phyloP scores from a whole-genome alignment of 1,140 invertebrate genomes.

The Apis cerana region DNA sequence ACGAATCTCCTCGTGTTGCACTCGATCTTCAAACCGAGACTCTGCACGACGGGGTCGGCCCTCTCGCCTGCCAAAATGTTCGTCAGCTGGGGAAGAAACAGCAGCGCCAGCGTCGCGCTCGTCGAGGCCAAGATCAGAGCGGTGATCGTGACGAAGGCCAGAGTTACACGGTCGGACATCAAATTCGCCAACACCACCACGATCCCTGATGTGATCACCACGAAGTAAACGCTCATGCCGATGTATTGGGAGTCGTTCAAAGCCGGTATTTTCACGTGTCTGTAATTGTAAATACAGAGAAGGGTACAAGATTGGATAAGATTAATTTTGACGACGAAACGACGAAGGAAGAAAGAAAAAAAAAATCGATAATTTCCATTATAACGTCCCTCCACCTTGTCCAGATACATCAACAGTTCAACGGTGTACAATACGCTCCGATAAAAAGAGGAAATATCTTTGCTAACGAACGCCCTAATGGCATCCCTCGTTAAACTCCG shows the following conservation, averaged over 20 bases:
- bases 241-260: slow-evolving; percentile 99
- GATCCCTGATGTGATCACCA: slow-evolving; percentile 92
- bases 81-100: slow-evolving; percentile 93
- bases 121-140: slow-evolving; percentile 92
- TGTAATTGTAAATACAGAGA: slow-evolving; percentile 50
- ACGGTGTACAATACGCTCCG: not conserved
- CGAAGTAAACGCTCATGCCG: slow-evolving; percentile 95
- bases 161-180: slow-evolving; percentile 90
- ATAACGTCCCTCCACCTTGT: not conserved
- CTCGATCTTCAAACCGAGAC: slow-evolving; percentile 93
- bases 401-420: not conserved
- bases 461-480: slow-evolving; percentile 46
- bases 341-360: not conserved
- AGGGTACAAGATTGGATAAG: not conserved
- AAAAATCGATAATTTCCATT: not conserved
- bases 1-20: slow-evolving; percentile 91
- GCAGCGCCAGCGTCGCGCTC: slow-evolving; percentile 91
- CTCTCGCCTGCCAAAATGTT: slow-evolving; percentile 85
- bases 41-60: slow-evolving; percentile 91
- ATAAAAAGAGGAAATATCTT: slow-evolving; percentile 26
- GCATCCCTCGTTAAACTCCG: slow-evolving; percentile 42
- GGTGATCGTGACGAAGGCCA: slow-evolving; percentile 92
- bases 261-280: slow-evolving; percentile 97
- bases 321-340: not conserved
- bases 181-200: slow-evolving; percentile 93